phyloP scores from a whole-genome alignment of 2,113 vertebrate species.

The Lanius collurio region DNA sequence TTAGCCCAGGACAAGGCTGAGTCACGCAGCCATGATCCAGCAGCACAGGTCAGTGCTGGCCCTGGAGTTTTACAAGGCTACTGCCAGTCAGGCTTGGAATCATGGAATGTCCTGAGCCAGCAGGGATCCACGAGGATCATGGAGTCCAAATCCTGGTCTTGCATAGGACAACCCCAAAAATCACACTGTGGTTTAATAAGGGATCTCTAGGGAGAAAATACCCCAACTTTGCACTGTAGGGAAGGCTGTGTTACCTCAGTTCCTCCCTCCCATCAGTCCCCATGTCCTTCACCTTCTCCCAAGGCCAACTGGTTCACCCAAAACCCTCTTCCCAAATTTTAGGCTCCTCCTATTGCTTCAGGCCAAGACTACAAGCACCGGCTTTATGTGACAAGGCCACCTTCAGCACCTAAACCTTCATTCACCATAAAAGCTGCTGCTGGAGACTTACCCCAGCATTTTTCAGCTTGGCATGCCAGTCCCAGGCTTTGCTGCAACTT shows the following conservation, averaged over 20 bases:
- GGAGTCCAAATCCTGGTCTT: background rate
- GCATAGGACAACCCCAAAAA: background rate
- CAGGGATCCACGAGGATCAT: background rate
- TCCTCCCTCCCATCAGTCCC: background rate
- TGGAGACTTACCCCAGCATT: background rate
- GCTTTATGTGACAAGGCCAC: background rate
- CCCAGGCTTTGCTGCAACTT: background rate
- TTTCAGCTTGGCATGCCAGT: background rate
- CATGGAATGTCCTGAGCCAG: fast-evolving
- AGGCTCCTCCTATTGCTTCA: background rate
- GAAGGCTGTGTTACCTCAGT: too few relatives aligned
- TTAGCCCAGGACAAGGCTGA: background rate
- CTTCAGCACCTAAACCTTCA: background rate
- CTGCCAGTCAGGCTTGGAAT: background rate
- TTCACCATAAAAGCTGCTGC: background rate
- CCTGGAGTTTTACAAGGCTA: background rate
- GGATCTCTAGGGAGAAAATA: background rate
- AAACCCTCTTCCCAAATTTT: background rate
- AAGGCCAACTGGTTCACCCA: fast-evolving
- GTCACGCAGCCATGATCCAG: background rate
- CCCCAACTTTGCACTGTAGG: fast-evolving
- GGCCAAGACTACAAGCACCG: background rate
- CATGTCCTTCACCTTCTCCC: background rate
- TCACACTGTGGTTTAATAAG: background rate
- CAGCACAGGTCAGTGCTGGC: background rate